Evolutionary conservation across 2,888 invertebrate genomes (phyloP).

Genomic region (Thalpophila matura): DNA sequence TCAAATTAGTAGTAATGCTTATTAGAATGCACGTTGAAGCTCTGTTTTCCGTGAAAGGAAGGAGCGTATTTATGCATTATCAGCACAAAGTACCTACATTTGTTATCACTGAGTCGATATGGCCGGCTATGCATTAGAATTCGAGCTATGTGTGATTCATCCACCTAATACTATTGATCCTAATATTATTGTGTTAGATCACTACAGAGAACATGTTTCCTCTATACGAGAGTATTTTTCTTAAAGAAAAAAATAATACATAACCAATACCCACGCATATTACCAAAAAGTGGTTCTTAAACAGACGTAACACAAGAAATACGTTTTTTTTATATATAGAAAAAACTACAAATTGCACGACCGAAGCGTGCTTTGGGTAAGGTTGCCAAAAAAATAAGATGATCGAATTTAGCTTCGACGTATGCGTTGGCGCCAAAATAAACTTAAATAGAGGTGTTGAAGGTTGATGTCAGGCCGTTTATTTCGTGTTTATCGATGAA

Average conservation of each 20-base stretch:
- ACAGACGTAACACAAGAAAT: slow-evolving; percentile 31
- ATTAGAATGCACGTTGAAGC: slow-evolving; percentile 21
- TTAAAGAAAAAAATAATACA: slow-evolving; percentile 28
- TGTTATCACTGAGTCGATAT: slow-evolving; percentile 33
- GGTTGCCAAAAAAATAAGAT: slow-evolving; percentile 67
- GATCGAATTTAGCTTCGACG: slow-evolving; percentile 66
- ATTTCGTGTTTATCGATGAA: slow-evolving; percentile 53
- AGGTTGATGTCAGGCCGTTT: slow-evolving; percentile 68
- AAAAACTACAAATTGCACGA: slow-evolving; percentile 46
- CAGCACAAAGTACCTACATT: slow-evolving; percentile 39
- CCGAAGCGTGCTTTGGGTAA: slow-evolving; percentile 40
- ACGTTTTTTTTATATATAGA: slow-evolving; percentile 28
- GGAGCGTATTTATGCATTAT: slow-evolving; percentile 17
- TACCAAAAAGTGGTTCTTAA: slow-evolving; percentile 14
- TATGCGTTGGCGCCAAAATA: slow-evolving; percentile 74
- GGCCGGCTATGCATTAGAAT: slow-evolving; percentile 23
- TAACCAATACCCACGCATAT: slow-evolving; percentile 20
- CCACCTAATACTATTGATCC: neutral
- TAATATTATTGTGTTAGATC: too few relatives aligned
- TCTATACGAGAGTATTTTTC: too few relatives aligned
- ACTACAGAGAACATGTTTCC: too few relatives aligned
- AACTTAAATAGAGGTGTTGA: slow-evolving; percentile 65
- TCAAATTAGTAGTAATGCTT: slow-evolving; percentile 11
- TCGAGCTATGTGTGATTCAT: slow-evolving; percentile 25
- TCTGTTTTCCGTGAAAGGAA: slow-evolving; percentile 19